Evolutionary conservation across 2,888 invertebrate species (phyloP), one percentile per base, ranked within the genome.

Genomic region (Ophion ventricosus): DNA sequence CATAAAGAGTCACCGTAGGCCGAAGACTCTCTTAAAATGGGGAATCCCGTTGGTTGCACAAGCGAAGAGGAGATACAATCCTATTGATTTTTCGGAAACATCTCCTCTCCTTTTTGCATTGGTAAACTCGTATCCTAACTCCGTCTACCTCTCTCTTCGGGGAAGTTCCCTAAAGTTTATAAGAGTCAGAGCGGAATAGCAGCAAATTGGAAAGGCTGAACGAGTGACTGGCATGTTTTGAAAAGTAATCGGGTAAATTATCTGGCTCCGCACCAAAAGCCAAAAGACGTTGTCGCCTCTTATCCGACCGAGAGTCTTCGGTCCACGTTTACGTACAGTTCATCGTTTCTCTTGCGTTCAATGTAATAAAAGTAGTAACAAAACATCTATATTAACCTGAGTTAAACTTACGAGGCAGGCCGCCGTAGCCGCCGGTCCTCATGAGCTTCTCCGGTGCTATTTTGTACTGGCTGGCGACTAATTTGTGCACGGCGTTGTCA

Each of bases 371-470:
- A 29, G 49, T 54, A 56, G 70, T 59, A 92, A 93, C 92, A 92
- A 93, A 93, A 93, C 93, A 93, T 93, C 93, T 92, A 92, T 93
- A 93, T 91, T 91, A 90, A 92, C 93, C 92, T 91, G 92, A 92
- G 92, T 92, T 90, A 92, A 94, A 95, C 96, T 96, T 95, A 96
- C 97, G 95, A 94, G 97, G 96, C 90, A 95, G 95, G 94, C 97
- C 97, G 93, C 97, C 97, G 94, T 98, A 98, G 93, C 97, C 98
- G 90, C 98, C 98, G 72, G 98, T 98, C 93, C 99, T 95, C 98
- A 99, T 98, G 81, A 99, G 95, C 93, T 99, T 99, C 94, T 99
- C 99, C 10, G 99, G 99, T 0, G 99, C 98, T 83, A 99, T 99
- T 94, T 99, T 98, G 94, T 99, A 99, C 94, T 99, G 99, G 86